Conservation (phyloP, 2,113 vertebrate species). For the Anolis sagrei region DNA sequence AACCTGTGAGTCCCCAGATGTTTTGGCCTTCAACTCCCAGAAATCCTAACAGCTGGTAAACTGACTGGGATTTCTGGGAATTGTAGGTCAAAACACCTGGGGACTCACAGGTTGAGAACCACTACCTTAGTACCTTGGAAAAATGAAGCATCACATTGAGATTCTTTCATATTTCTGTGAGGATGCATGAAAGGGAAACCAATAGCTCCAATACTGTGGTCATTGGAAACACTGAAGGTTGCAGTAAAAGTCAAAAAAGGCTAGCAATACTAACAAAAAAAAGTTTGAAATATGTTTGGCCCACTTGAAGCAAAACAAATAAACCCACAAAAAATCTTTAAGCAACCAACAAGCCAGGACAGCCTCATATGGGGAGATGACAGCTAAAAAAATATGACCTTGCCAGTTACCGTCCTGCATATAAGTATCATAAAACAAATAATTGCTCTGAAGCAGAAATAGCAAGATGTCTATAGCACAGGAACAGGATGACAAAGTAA, state of each 20-base stretch:
- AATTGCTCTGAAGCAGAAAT: neutral
- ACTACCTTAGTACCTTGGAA: neutral
- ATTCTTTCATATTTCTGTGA: neutral
- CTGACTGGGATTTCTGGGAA: too few relatives aligned
- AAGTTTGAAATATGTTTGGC: neutral
- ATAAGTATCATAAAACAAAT: neutral
- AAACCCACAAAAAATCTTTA: neutral
- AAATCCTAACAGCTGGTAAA: too few relatives aligned
- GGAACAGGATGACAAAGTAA: neutral
- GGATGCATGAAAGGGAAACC: neutral
- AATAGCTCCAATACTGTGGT: neutral
- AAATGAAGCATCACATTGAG: neutral
- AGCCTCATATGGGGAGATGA: neutral
- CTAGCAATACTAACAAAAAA: neutral
- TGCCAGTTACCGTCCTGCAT: neutral
- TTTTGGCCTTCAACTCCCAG: too few relatives aligned
- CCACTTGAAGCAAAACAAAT: too few relatives aligned
- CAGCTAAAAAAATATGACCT: neutral
- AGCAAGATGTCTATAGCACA: neutral
- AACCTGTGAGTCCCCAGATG: too few relatives aligned
- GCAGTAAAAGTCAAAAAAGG: neutral
- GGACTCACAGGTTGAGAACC: too few relatives aligned
- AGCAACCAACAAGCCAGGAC: neutral
- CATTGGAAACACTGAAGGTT: neutral
- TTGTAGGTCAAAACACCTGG: too few relatives aligned